phyloP scores from a whole-genome alignment of 2,888 invertebrate genomes.

The Theodoxus fluviatilis region DNA sequence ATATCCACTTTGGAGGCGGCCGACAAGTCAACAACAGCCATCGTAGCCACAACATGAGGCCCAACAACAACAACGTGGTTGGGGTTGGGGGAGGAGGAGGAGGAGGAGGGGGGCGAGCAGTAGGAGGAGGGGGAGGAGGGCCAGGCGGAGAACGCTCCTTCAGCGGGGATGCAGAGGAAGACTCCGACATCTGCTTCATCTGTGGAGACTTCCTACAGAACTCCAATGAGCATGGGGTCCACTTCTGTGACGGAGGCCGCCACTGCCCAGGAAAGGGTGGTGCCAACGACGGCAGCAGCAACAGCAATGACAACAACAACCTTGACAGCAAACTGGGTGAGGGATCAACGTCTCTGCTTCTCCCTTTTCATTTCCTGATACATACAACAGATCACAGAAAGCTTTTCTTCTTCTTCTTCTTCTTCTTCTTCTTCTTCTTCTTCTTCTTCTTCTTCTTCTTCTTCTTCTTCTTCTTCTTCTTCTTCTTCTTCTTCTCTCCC shows the following conservation, averaged over 20 bases:
- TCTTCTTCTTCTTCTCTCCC: too few relatives aligned
- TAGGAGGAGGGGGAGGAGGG: slow-evolving; percentile 22
- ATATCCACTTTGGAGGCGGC: slow-evolving; percentile 24
- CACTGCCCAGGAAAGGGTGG: slow-evolving; percentile 22
- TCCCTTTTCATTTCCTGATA: too few relatives aligned
- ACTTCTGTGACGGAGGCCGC: slow-evolving; percentile 51
- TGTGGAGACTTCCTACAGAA: slow-evolving; percentile 55
- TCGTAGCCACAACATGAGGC: slow-evolving; percentile 31
- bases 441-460: too few relatives aligned
- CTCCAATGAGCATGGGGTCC: slow-evolving; percentile 49
- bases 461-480: too few relatives aligned
- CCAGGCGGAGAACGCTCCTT: slow-evolving; percentile 27
- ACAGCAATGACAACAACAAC: slow-evolving; percentile 25
- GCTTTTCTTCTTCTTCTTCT: too few relatives aligned
- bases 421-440: too few relatives aligned
- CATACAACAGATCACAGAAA: too few relatives aligned
- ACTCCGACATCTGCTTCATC: slow-evolving; percentile 47
- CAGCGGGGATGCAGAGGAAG: slow-evolving; percentile 27
- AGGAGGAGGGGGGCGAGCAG: slow-evolving; percentile 25
- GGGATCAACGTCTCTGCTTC: not conserved
- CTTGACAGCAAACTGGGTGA: slow-evolving; percentile 26
- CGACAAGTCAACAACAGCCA: slow-evolving; percentile 32
- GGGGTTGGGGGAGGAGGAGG: slow-evolving; percentile 32
- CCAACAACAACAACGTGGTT: slow-evolving; percentile 31
- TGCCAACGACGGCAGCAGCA: slow-evolving; percentile 29